A percentile compares a stretch with the other conserved stretches of the same genome.
phyloP scores from a whole-genome alignment of 2,113 vertebrate species.

The Centropus unirufus region DNA sequence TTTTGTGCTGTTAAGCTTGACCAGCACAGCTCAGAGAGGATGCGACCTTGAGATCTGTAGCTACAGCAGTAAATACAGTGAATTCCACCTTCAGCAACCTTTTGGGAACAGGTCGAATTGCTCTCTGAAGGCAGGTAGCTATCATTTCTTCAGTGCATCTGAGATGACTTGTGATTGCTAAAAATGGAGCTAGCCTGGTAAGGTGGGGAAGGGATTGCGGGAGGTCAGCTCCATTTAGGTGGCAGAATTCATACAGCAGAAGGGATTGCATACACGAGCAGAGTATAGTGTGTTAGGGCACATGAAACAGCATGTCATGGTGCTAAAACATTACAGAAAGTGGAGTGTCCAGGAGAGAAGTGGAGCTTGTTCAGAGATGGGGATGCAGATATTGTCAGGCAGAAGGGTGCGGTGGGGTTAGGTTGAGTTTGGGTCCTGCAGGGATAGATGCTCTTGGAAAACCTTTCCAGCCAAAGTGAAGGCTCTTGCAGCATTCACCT shows the following conservation, averaged over 20 bases:
- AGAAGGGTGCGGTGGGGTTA: neutral
- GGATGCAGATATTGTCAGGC: neutral
- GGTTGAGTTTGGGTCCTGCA: neutral
- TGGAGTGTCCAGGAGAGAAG: neutral
- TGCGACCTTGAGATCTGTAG: neutral
- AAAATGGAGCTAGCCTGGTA: slow-evolving; percentile 4
- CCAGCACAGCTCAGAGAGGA: neutral
- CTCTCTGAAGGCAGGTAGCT: neutral
- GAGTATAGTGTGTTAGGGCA: slow-evolving; percentile 46
- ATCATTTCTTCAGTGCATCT: neutral
- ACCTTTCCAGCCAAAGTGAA: neutral
- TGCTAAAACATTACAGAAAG: slow-evolving; percentile 25
- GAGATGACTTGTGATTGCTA: slow-evolving; percentile 31
- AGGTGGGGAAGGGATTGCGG: slow-evolving; percentile 12
- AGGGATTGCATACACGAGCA: neutral
- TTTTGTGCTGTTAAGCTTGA: neutral
- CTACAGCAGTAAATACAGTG: neutral
- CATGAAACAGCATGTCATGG: slow-evolving; percentile 5
- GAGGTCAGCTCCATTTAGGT: slow-evolving; percentile 22
- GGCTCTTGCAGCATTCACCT: neutral
- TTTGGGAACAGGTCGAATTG: neutral
- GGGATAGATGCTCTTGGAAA: neutral
- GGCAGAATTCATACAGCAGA: slow-evolving; percentile 45
- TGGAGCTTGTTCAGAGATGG: neutral
- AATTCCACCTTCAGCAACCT: neutral